These are phyloP conservation scores for Phoxinus dragarum DNA, from an alignment of 2,797 vertebrate genomes.

Conservation along the genomic window DNA sequence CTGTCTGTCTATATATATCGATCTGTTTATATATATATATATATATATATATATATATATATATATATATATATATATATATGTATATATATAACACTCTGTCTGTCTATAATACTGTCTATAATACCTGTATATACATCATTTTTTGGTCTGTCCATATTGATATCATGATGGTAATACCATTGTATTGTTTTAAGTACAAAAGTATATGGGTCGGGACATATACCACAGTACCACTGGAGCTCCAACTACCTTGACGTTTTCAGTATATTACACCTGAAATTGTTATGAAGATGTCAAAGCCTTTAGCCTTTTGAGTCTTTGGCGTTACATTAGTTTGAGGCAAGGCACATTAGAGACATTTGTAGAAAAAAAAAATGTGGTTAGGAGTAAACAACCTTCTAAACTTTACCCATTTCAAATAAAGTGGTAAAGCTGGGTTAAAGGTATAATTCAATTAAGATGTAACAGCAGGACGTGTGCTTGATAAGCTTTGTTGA, in stretches of 20 bases:
- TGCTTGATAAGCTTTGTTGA: constrained; percentile 60
- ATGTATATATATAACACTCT: too few relatives aligned
- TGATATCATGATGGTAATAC: not conserved
- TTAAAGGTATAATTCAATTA: constrained; percentile 63
- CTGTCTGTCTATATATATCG: too few relatives aligned
- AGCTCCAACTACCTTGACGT: not conserved
- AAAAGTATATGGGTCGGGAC: not conserved
- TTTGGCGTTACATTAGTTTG: not conserved
- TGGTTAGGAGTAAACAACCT: constrained; percentile 59
- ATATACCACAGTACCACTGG: not conserved
- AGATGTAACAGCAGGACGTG: constrained; percentile 54
- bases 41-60: too few relatives aligned
- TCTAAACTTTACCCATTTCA: constrained; percentile 50
- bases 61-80: too few relatives aligned
- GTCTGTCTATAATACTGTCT: too few relatives aligned
- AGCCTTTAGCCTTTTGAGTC: not conserved
- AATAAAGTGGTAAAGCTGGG: constrained; percentile 56
- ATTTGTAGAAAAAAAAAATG: constrained; percentile 13
- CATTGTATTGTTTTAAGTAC: not conserved
- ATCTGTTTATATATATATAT: too few relatives aligned
- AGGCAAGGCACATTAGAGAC: constrained; percentile 19
- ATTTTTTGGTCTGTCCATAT: too few relatives aligned
- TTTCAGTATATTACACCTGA: not conserved
- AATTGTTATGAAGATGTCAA: not conserved
- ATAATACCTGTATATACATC: too few relatives aligned